Evolutionary conservation across 2,113 vertebrate species (phyloP).

Genomic region (Tor tambroides): DNA sequence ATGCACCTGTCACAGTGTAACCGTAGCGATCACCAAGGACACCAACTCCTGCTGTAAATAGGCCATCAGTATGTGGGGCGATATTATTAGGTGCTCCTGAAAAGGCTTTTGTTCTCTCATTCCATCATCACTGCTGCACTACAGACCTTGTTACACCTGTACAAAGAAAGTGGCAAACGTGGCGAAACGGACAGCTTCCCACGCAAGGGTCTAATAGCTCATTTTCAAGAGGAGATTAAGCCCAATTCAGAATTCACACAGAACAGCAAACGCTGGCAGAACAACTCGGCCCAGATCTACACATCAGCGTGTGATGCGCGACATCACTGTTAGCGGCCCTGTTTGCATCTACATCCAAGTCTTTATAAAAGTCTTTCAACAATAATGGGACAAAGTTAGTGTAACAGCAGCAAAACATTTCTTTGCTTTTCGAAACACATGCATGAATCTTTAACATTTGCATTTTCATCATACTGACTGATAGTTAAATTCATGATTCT

Average conservation of each 20-base stretch:
- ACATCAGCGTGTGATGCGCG: not conserved
- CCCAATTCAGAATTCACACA: not conserved
- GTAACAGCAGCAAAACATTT: not conserved
- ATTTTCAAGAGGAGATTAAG: not conserved
- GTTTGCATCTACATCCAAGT: not conserved
- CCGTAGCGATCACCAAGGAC: conserved; percentile 37
- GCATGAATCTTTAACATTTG: not conserved
- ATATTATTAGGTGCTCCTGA: conserved; percentile 44
- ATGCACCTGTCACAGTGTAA: conserved; percentile 36
- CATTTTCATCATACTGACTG: not conserved
- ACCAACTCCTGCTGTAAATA: conserved; percentile 43
- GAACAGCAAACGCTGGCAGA: not conserved
- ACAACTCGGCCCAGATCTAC: not conserved
- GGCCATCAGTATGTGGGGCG: conserved; percentile 54
- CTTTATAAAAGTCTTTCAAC: too few relatives aligned
- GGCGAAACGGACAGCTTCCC: not conserved
- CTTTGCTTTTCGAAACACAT: not conserved
- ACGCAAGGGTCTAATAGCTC: not conserved
- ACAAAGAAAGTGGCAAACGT: not conserved
- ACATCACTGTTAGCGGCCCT: not conserved
- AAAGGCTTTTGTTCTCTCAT: conserved; percentile 32
- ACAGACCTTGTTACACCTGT: conserved; percentile 1
- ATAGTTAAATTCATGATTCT: not conserved
- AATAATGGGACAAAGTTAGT: not conserved
- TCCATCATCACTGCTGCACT: not conserved